phyloP scores from a whole-genome alignment of 2,113 vertebrate species.

The Megaceryle torquata region DNA sequence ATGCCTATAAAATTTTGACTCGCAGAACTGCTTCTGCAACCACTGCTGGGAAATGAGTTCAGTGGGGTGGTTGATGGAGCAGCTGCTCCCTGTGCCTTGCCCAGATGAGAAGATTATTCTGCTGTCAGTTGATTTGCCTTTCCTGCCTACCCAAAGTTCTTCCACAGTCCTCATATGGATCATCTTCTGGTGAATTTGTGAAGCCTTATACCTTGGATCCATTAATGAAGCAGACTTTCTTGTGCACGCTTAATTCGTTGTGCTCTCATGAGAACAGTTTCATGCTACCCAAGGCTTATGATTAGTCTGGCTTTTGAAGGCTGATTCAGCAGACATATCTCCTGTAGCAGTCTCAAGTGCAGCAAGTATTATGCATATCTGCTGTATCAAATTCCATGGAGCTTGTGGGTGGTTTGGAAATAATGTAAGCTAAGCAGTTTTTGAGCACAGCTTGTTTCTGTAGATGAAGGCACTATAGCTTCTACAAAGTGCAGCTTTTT shows the following conservation, averaged over 20 bases:
- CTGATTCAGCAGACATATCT: slow-evolving; percentile 62
- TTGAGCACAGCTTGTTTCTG: slow-evolving; percentile 56
- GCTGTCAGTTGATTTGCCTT: slow-evolving; percentile 44
- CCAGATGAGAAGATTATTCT: slow-evolving; percentile 55
- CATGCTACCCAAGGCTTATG: slow-evolving; percentile 44
- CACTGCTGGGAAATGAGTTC: slow-evolving; percentile 64
- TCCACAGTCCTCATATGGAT: background rate
- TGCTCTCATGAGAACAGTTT: slow-evolving; percentile 50
- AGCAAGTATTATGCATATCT: slow-evolving; percentile 65
- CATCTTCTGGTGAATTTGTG: slow-evolving; percentile 38
- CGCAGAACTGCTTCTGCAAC: slow-evolving; percentile 52
- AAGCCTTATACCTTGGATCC: slow-evolving; percentile 7
- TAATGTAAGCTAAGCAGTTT: slow-evolving; percentile 56
- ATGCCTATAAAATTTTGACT: slow-evolving; percentile 56
- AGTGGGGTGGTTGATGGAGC: slow-evolving; percentile 59
- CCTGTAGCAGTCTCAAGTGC: slow-evolving; percentile 59
- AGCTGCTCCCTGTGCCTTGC: slow-evolving; percentile 53
- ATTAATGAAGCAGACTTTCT: slow-evolving; percentile 50
- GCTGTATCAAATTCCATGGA: slow-evolving; percentile 65
- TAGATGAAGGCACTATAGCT: slow-evolving; percentile 45
- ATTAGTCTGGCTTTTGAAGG: slow-evolving; percentile 60
- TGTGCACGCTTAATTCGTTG: slow-evolving; percentile 36
- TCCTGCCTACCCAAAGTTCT: slow-evolving; percentile 20
- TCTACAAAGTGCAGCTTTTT: slow-evolving; percentile 9
- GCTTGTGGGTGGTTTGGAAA: slow-evolving; percentile 63